Conservation (phyloP, 2,113 vertebrate species). For the Pelmatolapia mariae region DNA sequence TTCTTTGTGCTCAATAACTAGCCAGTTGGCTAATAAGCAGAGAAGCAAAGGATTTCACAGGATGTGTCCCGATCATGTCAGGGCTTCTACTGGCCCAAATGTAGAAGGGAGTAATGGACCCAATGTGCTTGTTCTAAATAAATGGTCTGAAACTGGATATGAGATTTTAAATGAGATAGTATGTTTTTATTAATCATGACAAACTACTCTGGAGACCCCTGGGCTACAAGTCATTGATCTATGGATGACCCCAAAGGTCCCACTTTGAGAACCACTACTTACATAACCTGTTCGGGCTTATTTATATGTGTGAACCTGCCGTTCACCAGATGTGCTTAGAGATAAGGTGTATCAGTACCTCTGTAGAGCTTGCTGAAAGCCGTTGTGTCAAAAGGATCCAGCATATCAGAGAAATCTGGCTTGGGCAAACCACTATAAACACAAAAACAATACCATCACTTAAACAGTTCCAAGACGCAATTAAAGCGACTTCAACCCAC, state of each 20-base stretch:
- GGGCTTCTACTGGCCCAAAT: background rate
- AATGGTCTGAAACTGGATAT: background rate
- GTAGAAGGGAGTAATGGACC: background rate
- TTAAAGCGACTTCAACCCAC: background rate
- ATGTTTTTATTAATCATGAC: background rate
- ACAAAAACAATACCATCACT: background rate
- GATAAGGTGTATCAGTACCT: constrained; percentile 68
- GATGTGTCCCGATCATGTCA: background rate
- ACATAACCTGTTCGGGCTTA: background rate
- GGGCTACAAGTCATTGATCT: background rate
- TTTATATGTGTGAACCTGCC: background rate
- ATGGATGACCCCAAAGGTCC: background rate
- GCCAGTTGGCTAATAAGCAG: background rate
- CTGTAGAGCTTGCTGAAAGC: constrained; percentile 92
- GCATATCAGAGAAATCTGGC: constrained; percentile 85
- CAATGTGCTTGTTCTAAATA: background rate
- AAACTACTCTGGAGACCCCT: background rate
- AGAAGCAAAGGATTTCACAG: background rate
- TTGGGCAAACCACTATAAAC: constrained; percentile 75
- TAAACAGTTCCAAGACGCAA: background rate
- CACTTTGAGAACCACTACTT: background rate
- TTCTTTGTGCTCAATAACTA: background rate
- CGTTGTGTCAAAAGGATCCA: constrained; percentile 89
- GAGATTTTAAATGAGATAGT: background rate
- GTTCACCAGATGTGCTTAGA: background rate